Percentiles rank a stretch among this genome's conserved stretches.
Evolutionary conservation across 2,113 vertebrate species (phyloP).

Genomic region (Ivindomyrus marchei): DNA sequence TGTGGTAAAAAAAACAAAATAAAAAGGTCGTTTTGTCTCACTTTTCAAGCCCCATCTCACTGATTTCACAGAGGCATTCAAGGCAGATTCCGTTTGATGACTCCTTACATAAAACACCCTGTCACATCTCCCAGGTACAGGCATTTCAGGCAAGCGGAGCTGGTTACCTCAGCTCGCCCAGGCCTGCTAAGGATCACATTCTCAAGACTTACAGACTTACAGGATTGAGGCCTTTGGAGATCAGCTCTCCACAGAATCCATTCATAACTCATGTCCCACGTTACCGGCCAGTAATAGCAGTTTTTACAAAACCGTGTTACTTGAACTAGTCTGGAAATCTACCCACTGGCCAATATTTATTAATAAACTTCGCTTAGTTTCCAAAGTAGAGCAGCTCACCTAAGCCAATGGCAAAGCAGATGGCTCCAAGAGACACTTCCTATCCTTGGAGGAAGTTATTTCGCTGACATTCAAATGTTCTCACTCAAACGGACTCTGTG

Average conservation of each 20-base stretch:
- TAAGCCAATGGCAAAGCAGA: neutral
- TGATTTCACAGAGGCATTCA: neutral
- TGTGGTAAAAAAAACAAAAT: neutral
- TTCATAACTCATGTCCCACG: neutral
- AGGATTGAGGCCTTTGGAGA: neutral
- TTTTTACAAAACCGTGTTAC: neutral
- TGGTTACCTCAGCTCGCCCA: neutral
- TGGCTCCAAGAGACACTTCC: neutral
- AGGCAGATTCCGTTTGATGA: neutral
- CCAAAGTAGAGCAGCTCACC: neutral
- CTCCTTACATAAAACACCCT: neutral
- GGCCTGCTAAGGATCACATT: neutral
- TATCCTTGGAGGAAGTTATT: neutral
- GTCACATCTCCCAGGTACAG: neutral
- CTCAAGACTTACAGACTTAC: neutral
- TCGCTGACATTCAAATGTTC: neutral
- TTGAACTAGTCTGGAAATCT: slow-evolving; percentile 1
- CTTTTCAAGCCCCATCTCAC: neutral
- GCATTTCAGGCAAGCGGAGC: neutral
- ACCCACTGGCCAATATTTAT: neutral
- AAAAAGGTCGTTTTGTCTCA: neutral
- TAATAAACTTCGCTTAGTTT: neutral
- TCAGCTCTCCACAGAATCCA: neutral
- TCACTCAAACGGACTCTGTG: neutral
- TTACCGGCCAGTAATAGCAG: neutral